phyloP scores from a whole-genome alignment of 2,113 vertebrate species.

The Peromyscus californicus region DNA sequence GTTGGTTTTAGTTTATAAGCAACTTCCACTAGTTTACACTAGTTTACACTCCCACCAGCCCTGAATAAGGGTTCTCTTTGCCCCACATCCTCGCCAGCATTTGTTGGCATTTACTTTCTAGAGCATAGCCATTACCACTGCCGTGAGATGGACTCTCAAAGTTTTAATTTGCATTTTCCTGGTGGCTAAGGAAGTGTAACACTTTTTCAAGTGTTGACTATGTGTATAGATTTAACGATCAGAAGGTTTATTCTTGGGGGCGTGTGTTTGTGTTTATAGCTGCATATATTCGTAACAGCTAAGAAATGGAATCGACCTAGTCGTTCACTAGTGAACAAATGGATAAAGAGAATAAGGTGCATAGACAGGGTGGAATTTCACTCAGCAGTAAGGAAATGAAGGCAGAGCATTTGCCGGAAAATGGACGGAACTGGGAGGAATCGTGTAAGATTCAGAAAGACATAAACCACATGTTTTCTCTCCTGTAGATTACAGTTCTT shows the following conservation, averaged over 20 bases:
- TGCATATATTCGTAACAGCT: background rate
- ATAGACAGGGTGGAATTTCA: background rate
- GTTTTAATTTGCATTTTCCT: background rate
- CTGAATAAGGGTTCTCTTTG: background rate
- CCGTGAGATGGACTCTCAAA: background rate
- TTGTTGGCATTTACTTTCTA: background rate
- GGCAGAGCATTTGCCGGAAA: background rate
- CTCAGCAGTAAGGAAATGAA: background rate
- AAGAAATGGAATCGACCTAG: background rate
- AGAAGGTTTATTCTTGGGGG: background rate
- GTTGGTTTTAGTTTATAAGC: background rate
- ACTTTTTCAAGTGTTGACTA: background rate
- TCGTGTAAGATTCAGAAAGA: background rate
- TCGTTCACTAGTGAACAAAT: background rate
- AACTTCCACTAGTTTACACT: background rate
- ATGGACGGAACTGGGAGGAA: background rate
- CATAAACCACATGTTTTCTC: background rate
- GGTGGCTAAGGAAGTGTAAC: background rate
- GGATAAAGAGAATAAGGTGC: background rate
- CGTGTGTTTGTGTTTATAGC: background rate
- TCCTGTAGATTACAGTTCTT: background rate
- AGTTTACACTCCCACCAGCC: background rate
- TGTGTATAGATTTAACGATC: background rate
- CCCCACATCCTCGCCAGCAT: background rate
- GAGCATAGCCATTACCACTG: background rate